Evolutionary conservation across 2,797 vertebrate genomes (phyloP), one percentile per base, ranked within the genome.

Genomic region (Ambastaia sidthimunki): DNA sequence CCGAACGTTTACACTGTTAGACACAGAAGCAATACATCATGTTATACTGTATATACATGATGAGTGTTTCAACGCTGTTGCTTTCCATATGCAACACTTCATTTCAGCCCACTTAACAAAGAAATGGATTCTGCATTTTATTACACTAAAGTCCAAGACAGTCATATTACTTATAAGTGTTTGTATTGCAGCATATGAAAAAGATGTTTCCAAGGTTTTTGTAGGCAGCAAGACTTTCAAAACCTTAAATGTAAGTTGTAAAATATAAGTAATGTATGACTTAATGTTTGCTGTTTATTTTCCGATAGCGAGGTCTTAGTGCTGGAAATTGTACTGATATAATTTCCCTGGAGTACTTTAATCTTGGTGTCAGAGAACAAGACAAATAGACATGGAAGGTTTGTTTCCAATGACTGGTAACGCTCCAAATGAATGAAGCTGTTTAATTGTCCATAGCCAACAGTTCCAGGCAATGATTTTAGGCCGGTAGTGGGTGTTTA

Each of bases 341-440:
- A 57, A 50, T 74, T 71, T 77, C n/a, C 75, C 47, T 76, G 54
- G 75, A 68, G 83, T 82, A 72, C 80, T 81, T 78, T 41, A 78
- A 68, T 68, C 23, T 34, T 69, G 63, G 63, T 55, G 57, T 69
- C 65, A 82, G 66, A 52, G 59, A 71, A 76, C 74, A 66, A 70
- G 82, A 86, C 86, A 76, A 65, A 87, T 83, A 55, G 80, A 87
- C 81, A 87, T 59, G 76, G 82, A 88, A 83, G 77, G 23, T 67
- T 65, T 65, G 47, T 71, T 69, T 74, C 67, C 50, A 28, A 63
- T 57, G 48, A 68, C 71, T 82, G 78, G 41, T 71, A 57, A 79
- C 59, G 67, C 60, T 74, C 34, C 52, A 82, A 83, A 83, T 83
- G 68, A 85, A 59, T 66, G 44, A 59, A 74, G 18, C 55, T 71